Conservation (phyloP, 2,888 invertebrate genomes). For the Willowsia nigromaculata region DNA sequence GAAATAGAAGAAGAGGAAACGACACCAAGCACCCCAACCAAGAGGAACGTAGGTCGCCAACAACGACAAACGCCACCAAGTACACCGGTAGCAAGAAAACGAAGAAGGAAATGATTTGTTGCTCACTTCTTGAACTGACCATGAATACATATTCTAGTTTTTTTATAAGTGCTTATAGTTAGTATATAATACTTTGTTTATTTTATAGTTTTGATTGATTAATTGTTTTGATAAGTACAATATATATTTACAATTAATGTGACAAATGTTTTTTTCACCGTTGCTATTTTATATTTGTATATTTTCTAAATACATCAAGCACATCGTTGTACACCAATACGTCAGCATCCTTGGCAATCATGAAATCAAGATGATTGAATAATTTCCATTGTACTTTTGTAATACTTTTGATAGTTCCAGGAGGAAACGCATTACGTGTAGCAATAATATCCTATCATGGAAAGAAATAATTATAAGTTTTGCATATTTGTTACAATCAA, state of each 20-base stretch:
- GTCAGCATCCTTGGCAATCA: conserved; percentile 36
- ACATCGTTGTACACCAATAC: conserved; percentile 23
- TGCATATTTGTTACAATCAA: not conserved
- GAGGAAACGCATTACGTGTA: not conserved
- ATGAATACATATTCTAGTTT: too few relatives aligned
- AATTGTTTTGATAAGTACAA: too few relatives aligned
- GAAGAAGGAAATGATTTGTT: too few relatives aligned
- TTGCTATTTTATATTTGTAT: not conserved
- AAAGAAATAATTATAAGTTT: not conserved
- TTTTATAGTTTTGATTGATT: too few relatives aligned
- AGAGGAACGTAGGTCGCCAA: too few relatives aligned
- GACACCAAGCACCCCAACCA: not conserved
- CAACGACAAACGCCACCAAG: too few relatives aligned
- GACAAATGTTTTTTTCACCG: too few relatives aligned
- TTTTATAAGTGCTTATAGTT: too few relatives aligned
- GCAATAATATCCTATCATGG: not conserved
- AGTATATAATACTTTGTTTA: too few relatives aligned
- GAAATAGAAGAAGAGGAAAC: not conserved
- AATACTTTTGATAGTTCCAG: not conserved
- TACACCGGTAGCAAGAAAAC: too few relatives aligned
- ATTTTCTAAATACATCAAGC: not conserved
- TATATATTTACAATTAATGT: too few relatives aligned
- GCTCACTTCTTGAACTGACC: too few relatives aligned
- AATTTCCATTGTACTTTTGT: not conserved
- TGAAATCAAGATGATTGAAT: conserved; percentile 46